phyloP scores from a whole-genome alignment of 1,140 invertebrate genomes.

The Drosophila ironensis region DNA sequence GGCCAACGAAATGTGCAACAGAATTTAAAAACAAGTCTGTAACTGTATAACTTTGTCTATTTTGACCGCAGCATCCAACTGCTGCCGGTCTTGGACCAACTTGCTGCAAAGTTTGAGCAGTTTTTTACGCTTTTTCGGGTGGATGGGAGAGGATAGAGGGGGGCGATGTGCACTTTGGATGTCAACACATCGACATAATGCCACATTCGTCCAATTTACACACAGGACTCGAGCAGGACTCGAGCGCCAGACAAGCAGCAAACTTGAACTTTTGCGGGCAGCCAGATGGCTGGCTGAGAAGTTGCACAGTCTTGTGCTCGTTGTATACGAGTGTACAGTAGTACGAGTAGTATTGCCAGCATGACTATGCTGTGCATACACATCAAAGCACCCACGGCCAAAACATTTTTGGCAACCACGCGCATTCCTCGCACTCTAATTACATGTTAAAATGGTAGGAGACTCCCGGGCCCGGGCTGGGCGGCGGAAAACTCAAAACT shows the following conservation, averaged over 20 bases:
- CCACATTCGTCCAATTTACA: slow-evolving; percentile 78
- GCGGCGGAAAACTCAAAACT: slow-evolving; percentile 47
- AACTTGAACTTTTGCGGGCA: slow-evolving; percentile 76
- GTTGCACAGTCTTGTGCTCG: slow-evolving; percentile 1
- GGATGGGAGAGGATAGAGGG: too few relatives aligned
- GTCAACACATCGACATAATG: slow-evolving; percentile 77
- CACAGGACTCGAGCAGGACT: slow-evolving; percentile 44
- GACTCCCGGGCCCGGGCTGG: background rate
- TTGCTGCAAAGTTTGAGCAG: slow-evolving; percentile 50
- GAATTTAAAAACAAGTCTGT: slow-evolving; percentile 8
- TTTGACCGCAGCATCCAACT: slow-evolving; percentile 26
- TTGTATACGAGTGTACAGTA: background rate
- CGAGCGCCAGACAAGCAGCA: slow-evolving; percentile 60
- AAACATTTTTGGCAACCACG: slow-evolving; percentile 74
- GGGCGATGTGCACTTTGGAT: slow-evolving; percentile 68
- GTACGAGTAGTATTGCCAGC: background rate
- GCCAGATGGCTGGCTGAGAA: slow-evolving; percentile 45
- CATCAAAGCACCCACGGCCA: slow-evolving; percentile 69
- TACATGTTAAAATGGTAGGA: slow-evolving; percentile 60
- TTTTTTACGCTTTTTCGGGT: slow-evolving; percentile 4
- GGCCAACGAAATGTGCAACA: background rate
- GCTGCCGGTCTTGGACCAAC: slow-evolving; percentile 34
- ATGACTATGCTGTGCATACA: background rate
- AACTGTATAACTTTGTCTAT: slow-evolving; percentile 23
- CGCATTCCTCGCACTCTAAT: slow-evolving; percentile 66